A percentile compares a stretch with the other conserved stretches of the same genome.
phyloP scores from a whole-genome alignment of 1,140 invertebrate species.

The Cryptotermes secundus region DNA sequence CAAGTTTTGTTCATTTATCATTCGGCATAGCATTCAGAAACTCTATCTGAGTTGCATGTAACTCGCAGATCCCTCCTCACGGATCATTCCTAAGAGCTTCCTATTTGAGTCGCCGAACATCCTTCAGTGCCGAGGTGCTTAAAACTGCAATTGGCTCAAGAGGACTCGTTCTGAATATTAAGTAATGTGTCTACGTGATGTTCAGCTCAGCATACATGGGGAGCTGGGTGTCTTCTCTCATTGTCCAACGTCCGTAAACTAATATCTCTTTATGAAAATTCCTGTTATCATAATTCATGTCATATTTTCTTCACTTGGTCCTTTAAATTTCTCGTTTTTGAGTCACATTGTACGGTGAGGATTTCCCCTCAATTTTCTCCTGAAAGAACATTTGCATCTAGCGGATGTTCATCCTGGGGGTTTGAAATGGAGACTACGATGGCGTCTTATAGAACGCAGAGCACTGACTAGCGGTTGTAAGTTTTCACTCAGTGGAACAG shows the following conservation, averaged over 20 bases:
- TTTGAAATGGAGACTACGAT: neutral
- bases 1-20: no score
- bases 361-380: neutral
- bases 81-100: no score
- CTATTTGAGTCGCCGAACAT: no score
- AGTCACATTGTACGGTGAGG: neutral
- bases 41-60: no score
- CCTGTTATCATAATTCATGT: neutral
- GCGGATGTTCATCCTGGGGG: neutral
- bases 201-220: neutral
- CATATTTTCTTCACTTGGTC: neutral
- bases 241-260: neutral
- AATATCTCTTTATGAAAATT: neutral
- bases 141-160: neutral
- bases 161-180: neutral
- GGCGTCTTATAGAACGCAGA: neutral
- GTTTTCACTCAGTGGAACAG: no score
- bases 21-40: no score
- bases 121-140: neutral
- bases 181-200: neutral
- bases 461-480: neutral
- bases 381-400: neutral
- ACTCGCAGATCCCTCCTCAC: no score
- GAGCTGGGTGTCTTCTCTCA: neutral
- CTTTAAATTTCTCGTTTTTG: neutral